Percentiles rank a stretch among this genome's conserved stretches.
These are phyloP conservation scores for Actenoides hombroni DNA, from an alignment of 2,113 vertebrate species.

Conservation along the genomic window DNA sequence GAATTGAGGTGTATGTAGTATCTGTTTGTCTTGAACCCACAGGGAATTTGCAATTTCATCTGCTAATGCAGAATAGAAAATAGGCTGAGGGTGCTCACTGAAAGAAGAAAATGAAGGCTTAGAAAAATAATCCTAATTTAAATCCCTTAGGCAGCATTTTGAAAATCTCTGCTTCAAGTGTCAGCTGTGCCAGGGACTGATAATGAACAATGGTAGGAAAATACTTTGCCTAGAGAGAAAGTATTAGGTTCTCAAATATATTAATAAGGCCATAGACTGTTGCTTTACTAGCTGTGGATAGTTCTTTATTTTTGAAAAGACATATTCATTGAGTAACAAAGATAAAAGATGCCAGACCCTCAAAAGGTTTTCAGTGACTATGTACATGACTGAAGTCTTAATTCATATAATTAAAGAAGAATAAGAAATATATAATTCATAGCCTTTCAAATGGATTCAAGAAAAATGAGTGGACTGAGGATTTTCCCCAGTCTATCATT, in stretches of 20 bases:
- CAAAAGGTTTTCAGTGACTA: neutral
- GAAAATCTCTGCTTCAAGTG: constrained; percentile 22
- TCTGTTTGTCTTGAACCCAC: neutral
- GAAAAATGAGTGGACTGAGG: neutral
- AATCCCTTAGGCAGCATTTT: constrained; percentile 5
- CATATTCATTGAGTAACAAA: neutral
- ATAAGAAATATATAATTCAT: neutral
- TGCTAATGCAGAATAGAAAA: constrained; percentile 4
- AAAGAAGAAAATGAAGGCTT: constrained; percentile 27
- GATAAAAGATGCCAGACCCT: neutral
- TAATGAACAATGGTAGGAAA: neutral
- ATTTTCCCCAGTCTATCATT: neutral
- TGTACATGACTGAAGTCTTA: neutral
- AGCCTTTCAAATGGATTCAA: neutral
- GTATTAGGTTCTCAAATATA: neutral
- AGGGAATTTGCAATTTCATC: constrained; percentile 6
- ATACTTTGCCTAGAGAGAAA: neutral
- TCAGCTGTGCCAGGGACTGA: neutral
- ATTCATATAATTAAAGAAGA: neutral
- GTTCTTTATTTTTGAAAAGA: neutral
- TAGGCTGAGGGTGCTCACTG: neutral
- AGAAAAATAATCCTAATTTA: constrained; percentile 51
- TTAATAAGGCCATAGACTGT: neutral
- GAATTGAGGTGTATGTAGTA: neutral
- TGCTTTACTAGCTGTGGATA: neutral